phyloP scores from a whole-genome alignment of 1,140 invertebrate species.

The Alviniconcha marisindica region DNA sequence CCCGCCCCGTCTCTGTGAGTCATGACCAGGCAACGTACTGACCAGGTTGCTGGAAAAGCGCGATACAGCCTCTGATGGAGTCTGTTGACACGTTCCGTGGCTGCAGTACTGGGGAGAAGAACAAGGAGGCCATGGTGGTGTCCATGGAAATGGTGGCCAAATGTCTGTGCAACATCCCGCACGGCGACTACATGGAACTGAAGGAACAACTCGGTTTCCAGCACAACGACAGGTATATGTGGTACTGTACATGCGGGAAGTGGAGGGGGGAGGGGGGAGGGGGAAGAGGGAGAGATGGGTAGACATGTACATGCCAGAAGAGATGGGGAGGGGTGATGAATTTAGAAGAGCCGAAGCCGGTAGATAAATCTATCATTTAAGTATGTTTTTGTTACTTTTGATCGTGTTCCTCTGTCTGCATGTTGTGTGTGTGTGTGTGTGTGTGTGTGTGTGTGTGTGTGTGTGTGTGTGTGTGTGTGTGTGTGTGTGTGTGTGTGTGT shows the following conservation, averaged over 20 bases:
- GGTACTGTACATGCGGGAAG: not conserved
- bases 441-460: not conserved
- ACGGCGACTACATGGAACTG: conserved; percentile 37
- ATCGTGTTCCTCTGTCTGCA: too few relatives aligned
- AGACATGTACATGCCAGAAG: not conserved
- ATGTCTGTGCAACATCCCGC: conserved; percentile 39
- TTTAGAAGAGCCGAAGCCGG: too few relatives aligned
- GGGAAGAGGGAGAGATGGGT: not conserved
- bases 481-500: not conserved
- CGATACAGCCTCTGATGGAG: conserved; percentile 37
- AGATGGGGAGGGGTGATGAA: not conserved
- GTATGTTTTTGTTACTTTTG: too few relatives aligned
- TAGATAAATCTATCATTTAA: too few relatives aligned
- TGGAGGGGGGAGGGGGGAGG: not conserved
- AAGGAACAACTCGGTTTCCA: conserved; percentile 29
- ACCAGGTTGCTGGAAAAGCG: conserved; percentile 44
- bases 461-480: not conserved
- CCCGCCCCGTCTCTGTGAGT: too few relatives aligned
- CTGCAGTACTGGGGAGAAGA: not conserved
- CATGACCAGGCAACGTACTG: too few relatives aligned
- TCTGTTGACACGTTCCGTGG: conserved; percentile 8
- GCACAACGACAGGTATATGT: conserved; percentile 30
- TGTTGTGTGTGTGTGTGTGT: not conserved
- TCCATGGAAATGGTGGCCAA: conserved; percentile 40
- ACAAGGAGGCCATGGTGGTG: conserved; percentile 4